Percentiles rank a stretch among this genome's conserved stretches.
Conservation (phyloP, 64 coral and sea anemone genomes). For the Trachythela sp. region DNA sequence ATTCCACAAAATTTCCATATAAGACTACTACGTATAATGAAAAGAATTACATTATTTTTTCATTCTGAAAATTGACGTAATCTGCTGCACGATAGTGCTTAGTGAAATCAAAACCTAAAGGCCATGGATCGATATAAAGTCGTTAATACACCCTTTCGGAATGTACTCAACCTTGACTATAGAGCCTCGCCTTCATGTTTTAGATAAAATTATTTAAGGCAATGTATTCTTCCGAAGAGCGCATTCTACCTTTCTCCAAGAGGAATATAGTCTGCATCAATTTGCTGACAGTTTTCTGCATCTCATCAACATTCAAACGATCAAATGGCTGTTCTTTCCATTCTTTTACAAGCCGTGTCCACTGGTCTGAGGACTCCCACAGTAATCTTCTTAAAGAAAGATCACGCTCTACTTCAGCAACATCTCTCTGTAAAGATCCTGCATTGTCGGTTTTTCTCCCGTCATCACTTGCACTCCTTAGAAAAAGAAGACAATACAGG, state of each 20-base stretch:
- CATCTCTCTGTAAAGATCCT: constrained; percentile 67
- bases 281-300: constrained; percentile 82
- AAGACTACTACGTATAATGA: too few species aligned
- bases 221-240: too few species aligned
- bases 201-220: too few species aligned
- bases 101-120: too few species aligned
- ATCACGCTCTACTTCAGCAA: constrained; percentile 89
- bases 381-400: constrained; percentile 69
- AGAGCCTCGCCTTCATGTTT: too few species aligned
- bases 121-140: too few species aligned
- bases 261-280: constrained; percentile 86
- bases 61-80: too few species aligned
- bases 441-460: constrained; percentile 43
- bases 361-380: constrained; percentile 84
- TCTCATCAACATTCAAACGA: constrained; percentile 59
- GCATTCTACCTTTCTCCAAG: constrained; percentile 68
- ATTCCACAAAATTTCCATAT: too few species aligned
- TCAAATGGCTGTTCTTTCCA: constrained; percentile 85
- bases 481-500: constrained; percentile 1
- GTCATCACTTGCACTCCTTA: constrained; percentile 10
- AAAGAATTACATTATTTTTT: too few species aligned
- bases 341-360: constrained; percentile 69
- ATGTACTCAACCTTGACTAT: too few species aligned
- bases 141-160: too few species aligned
- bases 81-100: too few species aligned